Conservation (phyloP, 2,113 vertebrate species). For the Chauna torquata region DNA sequence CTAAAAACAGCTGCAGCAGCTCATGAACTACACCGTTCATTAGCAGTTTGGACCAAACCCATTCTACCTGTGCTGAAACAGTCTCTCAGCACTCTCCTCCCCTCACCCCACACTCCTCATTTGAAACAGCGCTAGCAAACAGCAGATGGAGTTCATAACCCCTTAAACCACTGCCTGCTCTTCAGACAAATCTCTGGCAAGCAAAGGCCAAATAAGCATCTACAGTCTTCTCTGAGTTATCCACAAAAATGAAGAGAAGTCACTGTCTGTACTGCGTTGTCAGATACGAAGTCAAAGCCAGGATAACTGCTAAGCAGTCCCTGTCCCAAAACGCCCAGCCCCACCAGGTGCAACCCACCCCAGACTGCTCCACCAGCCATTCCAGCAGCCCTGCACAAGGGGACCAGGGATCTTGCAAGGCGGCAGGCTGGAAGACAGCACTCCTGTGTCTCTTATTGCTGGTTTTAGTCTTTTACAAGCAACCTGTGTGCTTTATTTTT, state of each 20-base stretch:
- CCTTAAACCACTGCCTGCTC: not conserved
- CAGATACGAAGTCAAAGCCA: not conserved
- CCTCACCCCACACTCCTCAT: not conserved
- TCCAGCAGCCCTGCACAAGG: not conserved
- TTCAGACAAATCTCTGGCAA: not conserved
- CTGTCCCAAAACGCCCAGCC: not conserved
- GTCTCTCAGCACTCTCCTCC: not conserved
- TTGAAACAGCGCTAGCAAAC: not conserved
- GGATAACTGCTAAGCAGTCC: not conserved
- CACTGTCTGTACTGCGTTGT: not conserved
- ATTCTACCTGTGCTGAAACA: not conserved
- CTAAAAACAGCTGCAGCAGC: not conserved
- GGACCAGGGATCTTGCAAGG: not conserved
- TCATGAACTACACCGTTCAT: not conserved
- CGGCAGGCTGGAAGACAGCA: not conserved
- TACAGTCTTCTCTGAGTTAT: not conserved
- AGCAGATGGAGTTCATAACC: not conserved
- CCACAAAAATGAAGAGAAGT: not conserved
- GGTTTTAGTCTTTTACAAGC: not conserved
- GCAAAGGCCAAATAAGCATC: not conserved
- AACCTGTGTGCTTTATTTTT: not conserved
- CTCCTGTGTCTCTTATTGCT: not conserved
- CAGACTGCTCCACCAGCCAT: not conserved
- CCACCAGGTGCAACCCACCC: not conserved
- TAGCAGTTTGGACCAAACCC: not conserved